These are phyloP conservation scores for Sepiola atlantica DNA, from an alignment of 2,888 invertebrate species.

Conservation along the genomic window DNA sequence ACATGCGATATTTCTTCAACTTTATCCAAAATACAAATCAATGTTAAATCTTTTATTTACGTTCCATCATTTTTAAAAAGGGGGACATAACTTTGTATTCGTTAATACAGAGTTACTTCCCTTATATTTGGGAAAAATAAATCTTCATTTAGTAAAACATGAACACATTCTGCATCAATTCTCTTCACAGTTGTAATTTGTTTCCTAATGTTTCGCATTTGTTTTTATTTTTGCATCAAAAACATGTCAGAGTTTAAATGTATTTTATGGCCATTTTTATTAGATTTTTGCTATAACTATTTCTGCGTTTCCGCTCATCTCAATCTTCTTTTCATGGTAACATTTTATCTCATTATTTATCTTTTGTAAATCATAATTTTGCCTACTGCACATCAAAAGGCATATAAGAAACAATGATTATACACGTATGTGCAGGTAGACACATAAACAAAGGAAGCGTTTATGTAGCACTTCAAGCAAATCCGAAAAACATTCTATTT, in stretches of 20 bases:
- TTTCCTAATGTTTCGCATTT: neutral
- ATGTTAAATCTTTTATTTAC: too few relatives aligned
- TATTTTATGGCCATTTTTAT: neutral
- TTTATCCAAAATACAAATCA: too few relatives aligned
- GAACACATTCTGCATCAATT: neutral
- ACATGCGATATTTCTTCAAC: too few relatives aligned
- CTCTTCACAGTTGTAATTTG: conserved; percentile 6
- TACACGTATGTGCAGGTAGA: neutral
- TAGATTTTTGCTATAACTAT: neutral
- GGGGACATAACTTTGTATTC: too few relatives aligned
- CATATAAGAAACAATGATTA: neutral
- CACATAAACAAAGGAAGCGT: neutral
- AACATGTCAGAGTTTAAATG: neutral
- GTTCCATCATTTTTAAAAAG: too few relatives aligned
- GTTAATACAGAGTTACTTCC: too few relatives aligned
- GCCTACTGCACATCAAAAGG: neutral
- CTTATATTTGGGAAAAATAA: too few relatives aligned
- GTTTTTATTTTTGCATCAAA: neutral
- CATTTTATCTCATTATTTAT: too few relatives aligned
- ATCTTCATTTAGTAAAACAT: neutral
- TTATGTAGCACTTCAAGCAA: neutral
- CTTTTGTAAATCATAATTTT: neutral
- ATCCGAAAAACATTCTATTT: neutral
- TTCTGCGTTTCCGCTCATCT: neutral
- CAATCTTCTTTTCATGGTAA: neutral